A percentile compares a stretch with the other conserved stretches of the same genome.
These are phyloP conservation scores for Eretmochelys imbricata DNA, from an alignment of 2,113 vertebrate species.

Conservation along the genomic window DNA sequence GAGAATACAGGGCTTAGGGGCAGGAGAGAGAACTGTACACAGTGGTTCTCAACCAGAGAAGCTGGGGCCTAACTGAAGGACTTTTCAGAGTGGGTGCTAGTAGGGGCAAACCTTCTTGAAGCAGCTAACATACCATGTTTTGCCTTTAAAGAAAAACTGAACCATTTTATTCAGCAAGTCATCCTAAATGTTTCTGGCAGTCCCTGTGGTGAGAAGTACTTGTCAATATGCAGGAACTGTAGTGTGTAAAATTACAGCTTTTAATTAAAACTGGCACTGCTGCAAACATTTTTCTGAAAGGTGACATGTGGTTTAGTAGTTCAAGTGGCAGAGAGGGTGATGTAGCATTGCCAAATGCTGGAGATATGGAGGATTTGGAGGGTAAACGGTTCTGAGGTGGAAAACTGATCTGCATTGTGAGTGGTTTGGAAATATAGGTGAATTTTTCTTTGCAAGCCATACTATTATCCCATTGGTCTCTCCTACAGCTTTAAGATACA, in stretches of 20 bases:
- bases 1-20: not conserved
- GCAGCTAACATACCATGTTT: not conserved
- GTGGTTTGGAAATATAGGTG: not conserved
- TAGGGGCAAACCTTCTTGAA: not conserved
- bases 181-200: not conserved
- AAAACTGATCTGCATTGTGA: not conserved
- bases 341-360: not conserved
- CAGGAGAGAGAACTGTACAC: not conserved
- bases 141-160: not conserved
- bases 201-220: not conserved
- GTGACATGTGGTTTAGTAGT: not conserved
- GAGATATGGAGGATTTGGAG: not conserved
- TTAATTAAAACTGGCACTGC: not conserved
- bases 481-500: not conserved
- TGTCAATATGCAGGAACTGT: slow-evolving; percentile 7
- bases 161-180: not conserved
- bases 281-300: not conserved
- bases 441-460: not conserved
- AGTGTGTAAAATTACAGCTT: slow-evolving; percentile 22
- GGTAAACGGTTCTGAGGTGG: not conserved
- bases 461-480: not conserved
- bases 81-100: not conserved
- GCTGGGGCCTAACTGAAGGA: not conserved
- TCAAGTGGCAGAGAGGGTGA: not conserved
- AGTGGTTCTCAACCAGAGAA: not conserved